Conservation (phyloP, 1,140 invertebrate species). For the Drosophila bocki region DNA sequence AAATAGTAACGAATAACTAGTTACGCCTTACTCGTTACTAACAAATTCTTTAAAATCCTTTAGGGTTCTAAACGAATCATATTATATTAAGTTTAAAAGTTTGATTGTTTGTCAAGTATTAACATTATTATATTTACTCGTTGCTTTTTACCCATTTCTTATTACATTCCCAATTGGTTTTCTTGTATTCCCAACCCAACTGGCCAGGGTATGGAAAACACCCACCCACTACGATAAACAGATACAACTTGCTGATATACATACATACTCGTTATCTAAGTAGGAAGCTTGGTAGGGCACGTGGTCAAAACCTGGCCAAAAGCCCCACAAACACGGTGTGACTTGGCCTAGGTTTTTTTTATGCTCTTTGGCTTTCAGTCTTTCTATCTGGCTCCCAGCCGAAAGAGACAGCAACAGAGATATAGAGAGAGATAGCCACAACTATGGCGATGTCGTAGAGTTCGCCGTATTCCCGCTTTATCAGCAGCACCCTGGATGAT, state of each 20-base stretch:
- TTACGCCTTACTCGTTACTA: too few species aligned
- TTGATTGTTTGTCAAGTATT: neutral
- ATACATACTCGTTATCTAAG: conserved; percentile 41
- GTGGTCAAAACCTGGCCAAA: conserved; percentile 42
- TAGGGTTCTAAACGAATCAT: too few species aligned
- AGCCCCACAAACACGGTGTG: conserved; percentile 28
- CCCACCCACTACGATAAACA: conserved; percentile 1
- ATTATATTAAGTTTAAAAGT: too few species aligned
- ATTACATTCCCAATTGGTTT: neutral
- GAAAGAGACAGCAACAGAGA: conserved; percentile 16
- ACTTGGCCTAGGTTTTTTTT: conserved; percentile 49
- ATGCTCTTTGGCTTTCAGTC: neutral
- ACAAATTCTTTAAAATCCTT: too few species aligned
- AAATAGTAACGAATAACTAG: too few species aligned
- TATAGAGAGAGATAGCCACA: conserved; percentile 12
- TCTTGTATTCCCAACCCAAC: neutral
- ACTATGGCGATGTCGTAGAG: neutral
- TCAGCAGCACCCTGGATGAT: conserved; percentile 39
- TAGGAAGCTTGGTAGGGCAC: conserved; percentile 49
- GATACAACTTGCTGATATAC: conserved; percentile 6
- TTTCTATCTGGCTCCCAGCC: neutral
- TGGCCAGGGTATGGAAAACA: conserved; percentile 12
- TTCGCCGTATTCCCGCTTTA: conserved; percentile 44
- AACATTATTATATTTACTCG: neutral
- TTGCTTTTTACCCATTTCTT: too few species aligned